Evolutionary conservation across 2,113 vertebrate species (phyloP), one percentile per base, ranked within the genome.

Genomic region (Sapajus apella): DNA sequence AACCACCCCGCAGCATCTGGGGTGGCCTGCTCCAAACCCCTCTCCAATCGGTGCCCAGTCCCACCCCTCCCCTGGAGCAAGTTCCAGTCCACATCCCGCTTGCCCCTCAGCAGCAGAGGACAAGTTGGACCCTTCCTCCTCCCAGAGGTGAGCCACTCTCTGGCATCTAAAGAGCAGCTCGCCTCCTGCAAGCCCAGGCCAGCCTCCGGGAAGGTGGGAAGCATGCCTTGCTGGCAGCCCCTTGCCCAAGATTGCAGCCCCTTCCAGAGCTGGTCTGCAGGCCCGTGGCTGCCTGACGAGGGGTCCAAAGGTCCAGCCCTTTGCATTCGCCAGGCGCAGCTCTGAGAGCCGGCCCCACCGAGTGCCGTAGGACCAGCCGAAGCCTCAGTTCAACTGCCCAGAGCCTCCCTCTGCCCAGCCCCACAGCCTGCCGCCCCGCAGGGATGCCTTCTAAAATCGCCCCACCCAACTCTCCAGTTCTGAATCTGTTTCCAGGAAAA

Each of bases 381-480:
- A 52, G 11, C 6, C 16, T 47, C 55, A 11, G 50, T 3, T 1
- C 12, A 52, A 20, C 21, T 1, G 0, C 20, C 55, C 27, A 30
- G 82, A 1, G 5, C 35, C 7, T 61, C 64, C 87, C 32, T 18
- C n/a, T 25, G 7, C 61, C 61, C 80, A 43, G 91, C 27, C 37
- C 55, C 40, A 23, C 55, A 9, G 2, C 68, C 72, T 1, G 2
- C 13, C 30, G 45, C 50, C 37, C 52, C 14, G n/a, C 14, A 45
- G 43, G 1, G 8, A 3, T 0, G 25, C 58, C 56, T 76, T 66
- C 45, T 81, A 18, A n/a, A 55, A 23, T 40, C 47, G 27, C n/a
- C 47, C 32, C 35, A 14, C 20, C 17, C 47, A 40, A 7, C 50
- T 58, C 75, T 40, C 32, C 55, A 35, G 6, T 35, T 52, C 40